Conservation (phyloP, 2,113 vertebrate species). For the Daboia siamensis region DNA sequence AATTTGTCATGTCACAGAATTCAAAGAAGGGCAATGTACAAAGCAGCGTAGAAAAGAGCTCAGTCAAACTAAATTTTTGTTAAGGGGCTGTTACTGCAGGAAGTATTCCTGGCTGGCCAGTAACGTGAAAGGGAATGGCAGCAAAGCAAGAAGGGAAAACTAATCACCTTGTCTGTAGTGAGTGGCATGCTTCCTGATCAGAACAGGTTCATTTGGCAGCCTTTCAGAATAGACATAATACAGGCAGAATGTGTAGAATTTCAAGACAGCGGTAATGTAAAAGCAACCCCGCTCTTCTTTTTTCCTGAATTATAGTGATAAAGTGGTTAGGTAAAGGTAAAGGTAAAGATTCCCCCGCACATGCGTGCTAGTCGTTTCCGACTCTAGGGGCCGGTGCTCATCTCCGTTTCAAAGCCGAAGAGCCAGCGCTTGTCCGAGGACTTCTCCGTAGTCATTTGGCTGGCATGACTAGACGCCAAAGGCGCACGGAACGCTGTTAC, state of each 20-base stretch:
- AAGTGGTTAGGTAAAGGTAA: no score
- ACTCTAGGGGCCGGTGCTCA: no score
- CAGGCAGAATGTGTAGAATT: neutral
- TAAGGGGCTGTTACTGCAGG: neutral
- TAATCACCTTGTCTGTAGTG: neutral
- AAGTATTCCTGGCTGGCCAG: neutral
- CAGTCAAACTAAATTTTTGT: neutral
- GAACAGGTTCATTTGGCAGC: neutral
- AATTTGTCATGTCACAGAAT: neutral
- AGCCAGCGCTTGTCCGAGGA: no score
- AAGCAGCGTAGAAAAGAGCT: neutral
- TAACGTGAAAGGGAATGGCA: neutral
- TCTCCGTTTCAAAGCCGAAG: no score
- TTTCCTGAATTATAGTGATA: neutral
- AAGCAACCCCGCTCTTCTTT: neutral
- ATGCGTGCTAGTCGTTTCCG: no score
- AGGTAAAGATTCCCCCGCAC: no score
- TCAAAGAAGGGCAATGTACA: neutral
- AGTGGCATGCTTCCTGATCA: neutral
- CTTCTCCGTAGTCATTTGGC: no score
- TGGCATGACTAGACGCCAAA: no score
- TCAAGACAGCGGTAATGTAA: neutral
- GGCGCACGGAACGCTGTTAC: no score
- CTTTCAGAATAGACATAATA: neutral
- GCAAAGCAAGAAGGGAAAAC: neutral